Conservation (phyloP, 2,888 invertebrate species). For the Plagiodera versicolora region DNA sequence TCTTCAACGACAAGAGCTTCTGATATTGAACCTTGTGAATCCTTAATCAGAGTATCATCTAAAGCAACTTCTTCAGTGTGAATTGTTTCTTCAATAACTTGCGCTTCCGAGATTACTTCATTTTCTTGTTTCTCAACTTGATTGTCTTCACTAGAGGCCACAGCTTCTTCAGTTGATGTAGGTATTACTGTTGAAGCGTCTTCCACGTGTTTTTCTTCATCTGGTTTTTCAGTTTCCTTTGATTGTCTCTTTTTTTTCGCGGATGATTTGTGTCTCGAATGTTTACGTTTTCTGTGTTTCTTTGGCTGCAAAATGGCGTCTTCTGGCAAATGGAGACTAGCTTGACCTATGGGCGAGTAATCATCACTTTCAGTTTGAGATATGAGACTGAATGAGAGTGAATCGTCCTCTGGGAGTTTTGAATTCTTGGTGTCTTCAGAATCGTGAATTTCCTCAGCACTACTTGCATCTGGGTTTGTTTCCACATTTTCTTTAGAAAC, state of each 20-base stretch:
- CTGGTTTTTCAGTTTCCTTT: neutral
- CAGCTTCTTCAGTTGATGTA: neutral
- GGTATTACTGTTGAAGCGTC: neutral
- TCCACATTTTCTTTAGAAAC: neutral
- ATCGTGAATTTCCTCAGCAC: neutral
- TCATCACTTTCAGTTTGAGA: constrained; percentile 15
- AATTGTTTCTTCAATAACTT: neutral
- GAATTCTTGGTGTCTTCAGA: neutral
- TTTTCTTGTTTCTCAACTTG: neutral
- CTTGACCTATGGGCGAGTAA: constrained; percentile 17
- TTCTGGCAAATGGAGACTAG: constrained; percentile 20
- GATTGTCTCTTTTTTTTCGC: constrained; percentile 7
- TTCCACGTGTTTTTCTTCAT: neutral
- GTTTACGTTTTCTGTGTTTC: constrained; percentile 27
- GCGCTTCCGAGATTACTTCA: neutral
- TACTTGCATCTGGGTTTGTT: neutral
- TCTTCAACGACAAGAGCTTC: neutral
- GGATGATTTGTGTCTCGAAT: constrained; percentile 14
- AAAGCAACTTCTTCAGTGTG: neutral
- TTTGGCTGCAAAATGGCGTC: constrained; percentile 23
- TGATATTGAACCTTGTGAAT: neutral
- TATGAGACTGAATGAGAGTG: neutral
- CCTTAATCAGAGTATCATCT: neutral
- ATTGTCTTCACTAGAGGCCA: neutral
- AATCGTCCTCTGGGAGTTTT: constrained; percentile 2